Conservation (phyloP, 2,113 vertebrate species). For the Reinhardtius hippoglossoides region DNA sequence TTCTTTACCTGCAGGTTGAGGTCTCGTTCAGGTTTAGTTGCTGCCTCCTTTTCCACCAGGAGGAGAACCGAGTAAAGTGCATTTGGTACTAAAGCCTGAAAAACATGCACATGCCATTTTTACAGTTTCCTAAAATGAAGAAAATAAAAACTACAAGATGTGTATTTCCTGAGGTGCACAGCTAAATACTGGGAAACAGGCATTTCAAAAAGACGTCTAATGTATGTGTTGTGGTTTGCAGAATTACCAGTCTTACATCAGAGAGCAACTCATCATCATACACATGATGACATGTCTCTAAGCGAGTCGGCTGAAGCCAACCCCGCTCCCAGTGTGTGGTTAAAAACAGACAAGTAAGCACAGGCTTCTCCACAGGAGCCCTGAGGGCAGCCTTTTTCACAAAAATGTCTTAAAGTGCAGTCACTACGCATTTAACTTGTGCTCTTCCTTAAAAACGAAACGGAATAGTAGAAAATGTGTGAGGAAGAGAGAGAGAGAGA, state of each 20-base stretch:
- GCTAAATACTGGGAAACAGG: not conserved
- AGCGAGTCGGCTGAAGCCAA: conserved; percentile 36
- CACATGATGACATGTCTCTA: conserved; percentile 63
- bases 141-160: conserved; percentile 1
- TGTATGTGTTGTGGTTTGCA: conserved; percentile 43
- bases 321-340: conserved; percentile 57
- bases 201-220: conserved; percentile 24
- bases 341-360: conserved; percentile 74
- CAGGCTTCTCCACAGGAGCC: conserved; percentile 63
- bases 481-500: not conserved
- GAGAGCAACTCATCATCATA: conserved; percentile 55
- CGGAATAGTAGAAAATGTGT: conserved; percentile 46
- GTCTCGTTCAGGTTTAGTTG: conserved; percentile 81
- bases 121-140: not conserved
- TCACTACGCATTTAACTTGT: conserved; percentile 51
- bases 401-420: conserved; percentile 46
- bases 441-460: conserved; percentile 23
- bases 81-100: conserved; percentile 77
- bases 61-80: conserved; percentile 84
- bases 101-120: conserved; percentile 26
- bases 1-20: conserved; percentile 77
- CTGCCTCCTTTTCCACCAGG: conserved; percentile 84
- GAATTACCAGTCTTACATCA: conserved; percentile 45
- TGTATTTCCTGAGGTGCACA: not conserved
- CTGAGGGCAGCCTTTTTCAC: conserved; percentile 62